Evolutionary conservation across 2,797 vertebrate species (phyloP), one percentile per base, ranked within the genome.

Genomic region (Anomalospiza imberbis): DNA sequence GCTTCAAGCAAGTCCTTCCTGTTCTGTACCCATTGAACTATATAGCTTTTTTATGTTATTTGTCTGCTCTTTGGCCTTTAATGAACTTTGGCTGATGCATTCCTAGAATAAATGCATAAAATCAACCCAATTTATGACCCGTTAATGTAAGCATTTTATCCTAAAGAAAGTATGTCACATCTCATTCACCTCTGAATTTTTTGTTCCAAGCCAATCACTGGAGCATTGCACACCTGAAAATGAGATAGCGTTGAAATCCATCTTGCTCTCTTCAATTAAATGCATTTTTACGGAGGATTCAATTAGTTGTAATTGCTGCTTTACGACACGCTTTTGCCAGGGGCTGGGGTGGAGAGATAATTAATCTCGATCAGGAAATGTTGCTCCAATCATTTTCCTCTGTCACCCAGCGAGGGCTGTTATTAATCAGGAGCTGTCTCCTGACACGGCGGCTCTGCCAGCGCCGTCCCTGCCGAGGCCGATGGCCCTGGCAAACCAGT

Each of bases 221-320:
- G 57, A 95, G 50, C 81, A 24, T 36, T 70, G n/a, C 80, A 62
- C 60, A 93, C 76, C 73, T 96, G 89, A 95, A 93, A 83, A 88
- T 17, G 50, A 78, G 78, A 25, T 25, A n/a, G 28, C 25, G 1
- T 40, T 89, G 67, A 91, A 91, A 94, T 81, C 71, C 77, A 3
- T 65, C 87, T 85, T 67, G 24, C 57, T 95, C 63, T 73, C 62
- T 67, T 50, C 85, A 79, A 84, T 95, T 92, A 90, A 77, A 88
- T 73, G 55, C 82, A 63, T 86, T 73, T 92, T 94, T 77, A 86
- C 18, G 12, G 63, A 74, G 67, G 85, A 90, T 91, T 93, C 85
- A 93, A 61, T 94, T 94, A 93, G 74, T 44, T 89, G 65, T 86
- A 96, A 96, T 78, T 88, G 83, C 74, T 85, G 51, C 85, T 96